Conservation (phyloP, 2,113 vertebrate genomes). For the Sphaerodactylus townsendi region DNA sequence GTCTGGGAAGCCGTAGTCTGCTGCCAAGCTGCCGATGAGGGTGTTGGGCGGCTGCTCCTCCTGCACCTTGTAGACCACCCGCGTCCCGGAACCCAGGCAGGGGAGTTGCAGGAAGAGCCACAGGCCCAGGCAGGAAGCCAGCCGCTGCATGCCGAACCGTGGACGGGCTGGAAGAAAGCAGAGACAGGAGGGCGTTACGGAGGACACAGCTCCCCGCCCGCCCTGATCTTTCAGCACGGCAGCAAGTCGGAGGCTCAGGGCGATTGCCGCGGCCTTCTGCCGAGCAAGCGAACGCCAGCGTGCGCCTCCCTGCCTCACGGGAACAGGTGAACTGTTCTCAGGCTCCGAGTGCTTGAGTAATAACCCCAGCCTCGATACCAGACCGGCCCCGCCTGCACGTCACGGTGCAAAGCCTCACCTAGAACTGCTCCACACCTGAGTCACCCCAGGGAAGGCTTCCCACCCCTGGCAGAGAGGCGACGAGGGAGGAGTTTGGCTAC, state of each 20-base stretch:
- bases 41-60: constrained; percentile 96
- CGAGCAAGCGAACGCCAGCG: neutral
- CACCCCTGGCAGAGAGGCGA: constrained; percentile 41
- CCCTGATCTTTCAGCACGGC: neutral
- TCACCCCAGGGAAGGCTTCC: constrained; percentile 28
- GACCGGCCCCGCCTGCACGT: constrained; percentile 20
- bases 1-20: constrained; percentile 90
- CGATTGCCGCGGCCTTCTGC: neutral
- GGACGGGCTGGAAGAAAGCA: constrained; percentile 68
- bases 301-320: neutral
- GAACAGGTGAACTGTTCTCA: neutral
- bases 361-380: constrained; percentile 39
- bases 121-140: constrained; percentile 66
- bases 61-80: constrained; percentile 81
- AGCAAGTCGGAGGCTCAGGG: neutral
- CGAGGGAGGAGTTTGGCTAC: constrained; percentile 37
- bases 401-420: constrained; percentile 49
- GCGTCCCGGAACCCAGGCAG: constrained; percentile 62
- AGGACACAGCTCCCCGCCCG: neutral
- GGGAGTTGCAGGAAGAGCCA: constrained; percentile 73
- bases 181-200: constrained; percentile 35
- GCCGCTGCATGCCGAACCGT: constrained; percentile 58
- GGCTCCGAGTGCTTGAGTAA: constrained; percentile 24
- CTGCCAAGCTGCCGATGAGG: constrained; percentile 90
- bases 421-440: constrained; percentile 49